Evolutionary conservation across 2,888 invertebrate species (phyloP).

Genomic region (Napeogenes sylphis): DNA sequence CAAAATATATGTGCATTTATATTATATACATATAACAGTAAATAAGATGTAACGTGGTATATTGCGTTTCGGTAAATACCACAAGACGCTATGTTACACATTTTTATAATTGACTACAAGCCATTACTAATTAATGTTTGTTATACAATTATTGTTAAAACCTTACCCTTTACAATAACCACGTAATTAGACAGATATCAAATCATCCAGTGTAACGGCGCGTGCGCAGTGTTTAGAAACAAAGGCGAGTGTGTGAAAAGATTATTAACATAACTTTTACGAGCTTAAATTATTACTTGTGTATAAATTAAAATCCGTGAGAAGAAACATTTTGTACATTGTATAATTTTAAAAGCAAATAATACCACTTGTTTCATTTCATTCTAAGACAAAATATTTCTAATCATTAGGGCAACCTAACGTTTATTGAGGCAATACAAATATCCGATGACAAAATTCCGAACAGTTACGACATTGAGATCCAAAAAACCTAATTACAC

Average conservation of each 20-base stretch:
- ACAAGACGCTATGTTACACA: no score
- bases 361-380: no score
- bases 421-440: neutral
- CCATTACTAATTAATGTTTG: neutral
- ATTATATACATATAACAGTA: no score
- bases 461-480: constrained; percentile 28
- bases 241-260: constrained; percentile 1
- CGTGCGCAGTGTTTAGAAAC: constrained; percentile 20
- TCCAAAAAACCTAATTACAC: constrained; percentile 39
- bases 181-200: neutral
- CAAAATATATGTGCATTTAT: no score
- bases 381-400: no score
- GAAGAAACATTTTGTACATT: no score
- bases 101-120: neutral
- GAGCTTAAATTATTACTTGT: neutral
- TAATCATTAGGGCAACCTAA: neutral
- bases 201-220: constrained; percentile 15
- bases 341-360: no score
- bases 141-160: constrained; percentile 1
- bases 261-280: neutral
- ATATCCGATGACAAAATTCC: constrained; percentile 17
- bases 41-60: no score
- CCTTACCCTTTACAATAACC: neutral
- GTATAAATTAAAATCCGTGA: no score
- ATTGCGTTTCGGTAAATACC: no score